A percentile compares a stretch with the other conserved stretches of the same genome.
phyloP scores from a whole-genome alignment of 2,113 vertebrate genomes.

The Calypte anna region DNA sequence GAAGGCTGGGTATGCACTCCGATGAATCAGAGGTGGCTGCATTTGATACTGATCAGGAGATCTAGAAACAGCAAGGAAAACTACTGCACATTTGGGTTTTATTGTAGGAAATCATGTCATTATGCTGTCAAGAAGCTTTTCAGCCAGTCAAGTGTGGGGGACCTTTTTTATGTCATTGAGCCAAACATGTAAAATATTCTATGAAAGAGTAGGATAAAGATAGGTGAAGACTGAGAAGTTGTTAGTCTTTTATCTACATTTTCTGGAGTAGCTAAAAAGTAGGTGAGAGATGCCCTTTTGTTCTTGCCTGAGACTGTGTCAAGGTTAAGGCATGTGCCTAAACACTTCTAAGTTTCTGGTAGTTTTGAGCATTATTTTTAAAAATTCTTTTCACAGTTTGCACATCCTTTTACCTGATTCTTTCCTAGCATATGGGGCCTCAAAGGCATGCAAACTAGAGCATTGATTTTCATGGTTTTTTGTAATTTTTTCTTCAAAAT shows the following conservation, averaged over 20 bases:
- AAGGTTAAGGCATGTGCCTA: background rate
- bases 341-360: background rate
- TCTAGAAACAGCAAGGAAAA: background rate
- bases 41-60: background rate
- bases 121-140: background rate
- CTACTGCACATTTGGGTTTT: background rate
- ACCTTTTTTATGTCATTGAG: background rate
- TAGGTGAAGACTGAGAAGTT: background rate
- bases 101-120: background rate
- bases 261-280: background rate
- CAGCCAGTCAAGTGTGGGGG: background rate
- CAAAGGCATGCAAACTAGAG: background rate
- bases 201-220: background rate
- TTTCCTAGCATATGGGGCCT: background rate
- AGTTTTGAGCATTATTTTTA: background rate
- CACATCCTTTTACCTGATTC: background rate
- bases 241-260: background rate
- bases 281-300: background rate
- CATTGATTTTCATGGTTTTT: background rate
- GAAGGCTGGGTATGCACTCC: background rate
- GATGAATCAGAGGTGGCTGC: background rate
- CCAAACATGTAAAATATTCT: background rate
- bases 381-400: background rate
- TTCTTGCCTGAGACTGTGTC: background rate
- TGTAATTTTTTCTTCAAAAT: background rate